Base-by-base conservation (phyloP, 2,888 invertebrate genomes). In the Drosophila algonquin region DNA sequence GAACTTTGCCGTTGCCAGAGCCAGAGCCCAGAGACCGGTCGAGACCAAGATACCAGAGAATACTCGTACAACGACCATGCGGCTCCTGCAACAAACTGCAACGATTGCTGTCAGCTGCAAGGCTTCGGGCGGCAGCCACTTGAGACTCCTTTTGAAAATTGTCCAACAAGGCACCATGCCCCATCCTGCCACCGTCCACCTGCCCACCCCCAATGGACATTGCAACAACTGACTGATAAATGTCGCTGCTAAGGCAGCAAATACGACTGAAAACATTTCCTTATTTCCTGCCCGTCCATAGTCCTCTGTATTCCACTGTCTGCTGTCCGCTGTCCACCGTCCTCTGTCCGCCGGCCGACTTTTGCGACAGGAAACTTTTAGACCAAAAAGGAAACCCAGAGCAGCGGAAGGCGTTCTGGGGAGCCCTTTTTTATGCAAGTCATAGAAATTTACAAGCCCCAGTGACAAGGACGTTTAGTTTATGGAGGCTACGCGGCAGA, bases 151-250 rank as follows among this genome's bases (percentile, higher is more conserved):
- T 86, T 89, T 89, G 71, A 78, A 88, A 85, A 88, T 88, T 89
- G 89, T 89, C 76, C 84, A 76, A 83, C 84, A 89, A 83, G 84
- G 7, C 9, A 16, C 45, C 50, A 18, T 2, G 30, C 30, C 40
- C 35, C 35, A 32, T n/a, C 14, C 27, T 14, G 52, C 71, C 48
- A 71, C 16, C 71, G 58, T 44, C 50, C 14, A 50, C 45, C 65
- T 57, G 70, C 70, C 65, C 70, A 48, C 48, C 65, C 73, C 68
- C 52, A 47, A 54, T 60, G 57, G 56, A 65, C 45, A 64, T 73
- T 77, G 81, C 89, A 89, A 83, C 89, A 87, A 88, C 89, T 88
- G 85, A 89, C 85, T 85, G 85, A 85, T 85, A 85, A 85, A 89
- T 85, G 85, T 89, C 90, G 90, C 73, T 86, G 75, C 50, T 79